Evolutionary conservation across 2,113 vertebrate species (phyloP).

Genomic region (Poeciliopsis retropinna): DNA sequence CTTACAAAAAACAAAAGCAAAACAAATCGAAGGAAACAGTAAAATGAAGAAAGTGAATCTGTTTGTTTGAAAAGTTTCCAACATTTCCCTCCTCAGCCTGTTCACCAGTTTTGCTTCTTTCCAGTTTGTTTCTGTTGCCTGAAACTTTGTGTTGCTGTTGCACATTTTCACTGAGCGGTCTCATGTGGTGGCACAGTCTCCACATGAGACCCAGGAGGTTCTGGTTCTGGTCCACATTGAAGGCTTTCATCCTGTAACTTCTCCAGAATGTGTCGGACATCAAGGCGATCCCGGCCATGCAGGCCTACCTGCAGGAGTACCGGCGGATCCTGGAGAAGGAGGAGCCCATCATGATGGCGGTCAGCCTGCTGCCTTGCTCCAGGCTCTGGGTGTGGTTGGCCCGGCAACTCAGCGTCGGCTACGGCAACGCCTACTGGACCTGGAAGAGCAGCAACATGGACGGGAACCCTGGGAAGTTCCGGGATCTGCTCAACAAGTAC

Average conservation of each 20-base stretch:
- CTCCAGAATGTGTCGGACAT: neutral
- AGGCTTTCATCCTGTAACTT: neutral
- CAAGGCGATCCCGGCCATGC: neutral
- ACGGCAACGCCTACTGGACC: neutral
- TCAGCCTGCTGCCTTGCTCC: constrained; percentile 9
- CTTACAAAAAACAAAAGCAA: too few species aligned
- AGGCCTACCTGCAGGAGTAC: constrained; percentile 1
- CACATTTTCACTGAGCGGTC: too few species aligned
- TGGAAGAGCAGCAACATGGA: neutral
- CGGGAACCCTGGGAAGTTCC: fast-evolving
- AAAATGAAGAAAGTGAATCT: too few species aligned
- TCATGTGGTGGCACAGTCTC: too few species aligned
- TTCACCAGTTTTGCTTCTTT: too few species aligned
- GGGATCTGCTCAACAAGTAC: fast-evolving
- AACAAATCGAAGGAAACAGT: too few species aligned
- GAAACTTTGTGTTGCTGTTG: too few species aligned
- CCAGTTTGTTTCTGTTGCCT: too few species aligned
- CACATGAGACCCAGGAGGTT: too few species aligned
- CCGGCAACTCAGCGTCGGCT: neutral
- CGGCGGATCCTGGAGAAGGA: neutral
- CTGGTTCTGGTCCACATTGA: too few species aligned
- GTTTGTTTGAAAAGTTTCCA: too few species aligned
- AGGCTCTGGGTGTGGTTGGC: constrained; percentile 13
- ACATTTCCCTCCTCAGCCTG: too few species aligned
- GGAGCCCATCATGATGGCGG: neutral